A percentile compares a stretch with the other conserved stretches of the same genome.
phyloP scores from a whole-genome alignment of 1,140 invertebrate genomes.

The Idris sp. region DNA sequence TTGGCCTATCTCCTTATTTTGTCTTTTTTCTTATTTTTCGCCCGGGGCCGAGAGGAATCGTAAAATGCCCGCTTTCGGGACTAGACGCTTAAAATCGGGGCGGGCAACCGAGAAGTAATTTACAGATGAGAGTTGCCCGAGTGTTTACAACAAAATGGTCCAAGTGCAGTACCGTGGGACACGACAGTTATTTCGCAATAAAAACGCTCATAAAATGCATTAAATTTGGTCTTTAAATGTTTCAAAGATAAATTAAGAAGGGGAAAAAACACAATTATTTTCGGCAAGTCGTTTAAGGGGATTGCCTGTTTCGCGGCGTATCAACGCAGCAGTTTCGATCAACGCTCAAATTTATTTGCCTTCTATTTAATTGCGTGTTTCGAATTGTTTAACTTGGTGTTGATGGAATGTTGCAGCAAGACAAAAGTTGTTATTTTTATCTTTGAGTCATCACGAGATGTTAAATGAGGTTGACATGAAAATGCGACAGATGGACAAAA shows the following conservation, averaged over 20 bases:
- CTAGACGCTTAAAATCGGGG: neutral
- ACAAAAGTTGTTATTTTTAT: too few species aligned
- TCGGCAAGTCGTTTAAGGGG: constrained; percentile 21
- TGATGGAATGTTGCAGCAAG: too few species aligned
- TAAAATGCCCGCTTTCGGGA: constrained; percentile 58
- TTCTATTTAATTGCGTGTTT: constrained; percentile 44
- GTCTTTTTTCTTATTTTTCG: constrained; percentile 4
- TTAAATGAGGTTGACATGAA: too few species aligned
- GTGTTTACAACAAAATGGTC: constrained; percentile 44
- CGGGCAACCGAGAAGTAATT: constrained; percentile 22
- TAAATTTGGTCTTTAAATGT: constrained; percentile 43
- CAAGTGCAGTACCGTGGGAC: constrained; percentile 18
- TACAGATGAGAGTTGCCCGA: constrained; percentile 2
- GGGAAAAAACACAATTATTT: constrained; percentile 35
- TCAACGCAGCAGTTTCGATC: constrained; percentile 6
- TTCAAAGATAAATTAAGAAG: constrained; percentile 44
- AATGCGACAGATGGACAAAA: too few species aligned
- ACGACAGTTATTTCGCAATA: constrained; percentile 58
- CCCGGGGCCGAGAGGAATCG: constrained; percentile 47
- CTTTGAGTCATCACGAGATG: too few species aligned
- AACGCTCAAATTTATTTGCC: constrained; percentile 27
- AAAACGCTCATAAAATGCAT: constrained; percentile 53
- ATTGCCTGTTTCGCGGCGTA: constrained; percentile 8
- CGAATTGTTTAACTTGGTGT: constrained; percentile 20
- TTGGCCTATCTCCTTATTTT: constrained; percentile 6